Conservation (phyloP, 2,113 vertebrate genomes). For the Psilopsiagon aurifrons region DNA sequence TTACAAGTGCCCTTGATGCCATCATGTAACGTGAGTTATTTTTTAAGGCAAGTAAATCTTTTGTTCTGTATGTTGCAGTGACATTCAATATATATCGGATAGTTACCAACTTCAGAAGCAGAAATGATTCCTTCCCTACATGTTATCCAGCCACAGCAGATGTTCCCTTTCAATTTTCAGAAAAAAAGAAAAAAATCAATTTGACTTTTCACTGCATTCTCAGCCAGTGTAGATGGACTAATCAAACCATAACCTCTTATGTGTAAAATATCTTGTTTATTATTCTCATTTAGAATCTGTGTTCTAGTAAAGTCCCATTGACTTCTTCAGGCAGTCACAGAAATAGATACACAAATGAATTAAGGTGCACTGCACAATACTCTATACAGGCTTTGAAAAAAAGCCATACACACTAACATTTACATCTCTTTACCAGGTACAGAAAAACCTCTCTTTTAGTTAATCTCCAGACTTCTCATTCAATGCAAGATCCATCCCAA, state of each 20-base stretch:
- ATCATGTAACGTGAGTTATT: not conserved
- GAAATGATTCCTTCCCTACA: not conserved
- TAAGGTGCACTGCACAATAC: not conserved
- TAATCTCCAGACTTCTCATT: not conserved
- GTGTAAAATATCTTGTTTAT: not conserved
- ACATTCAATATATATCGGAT: not conserved
- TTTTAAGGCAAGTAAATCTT: not conserved
- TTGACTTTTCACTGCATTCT: not conserved
- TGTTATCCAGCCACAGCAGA: not conserved
- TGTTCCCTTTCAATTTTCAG: not conserved
- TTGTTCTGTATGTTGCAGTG: not conserved
- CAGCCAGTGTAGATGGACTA: not conserved
- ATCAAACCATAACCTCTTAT: not conserved
- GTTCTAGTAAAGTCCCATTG: not conserved
- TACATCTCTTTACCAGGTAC: not conserved
- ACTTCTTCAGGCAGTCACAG: not conserved
- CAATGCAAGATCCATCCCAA: not conserved
- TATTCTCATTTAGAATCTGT: not conserved
- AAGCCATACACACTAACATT: not conserved
- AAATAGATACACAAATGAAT: not conserved
- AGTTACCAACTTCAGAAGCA: not conserved
- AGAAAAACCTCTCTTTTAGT: not conserved
- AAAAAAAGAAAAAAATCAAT: not conserved
- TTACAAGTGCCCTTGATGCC: not conserved
- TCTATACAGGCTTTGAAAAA: not conserved